Evolutionary conservation across 2,888 invertebrate species (phyloP).

Genomic region (Chelonus formosanus): DNA sequence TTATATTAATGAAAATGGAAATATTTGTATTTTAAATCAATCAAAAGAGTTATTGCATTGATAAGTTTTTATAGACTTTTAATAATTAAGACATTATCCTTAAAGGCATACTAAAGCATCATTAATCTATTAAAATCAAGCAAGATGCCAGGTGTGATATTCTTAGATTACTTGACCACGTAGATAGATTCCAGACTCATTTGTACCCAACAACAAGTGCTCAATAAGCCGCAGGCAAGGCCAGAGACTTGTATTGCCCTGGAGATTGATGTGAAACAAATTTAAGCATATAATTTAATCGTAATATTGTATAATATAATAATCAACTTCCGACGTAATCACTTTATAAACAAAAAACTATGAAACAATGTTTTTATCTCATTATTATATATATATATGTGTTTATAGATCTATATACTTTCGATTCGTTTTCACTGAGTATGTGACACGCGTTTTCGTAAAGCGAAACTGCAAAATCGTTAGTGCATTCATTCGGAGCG

Average conservation of each 20-base stretch:
- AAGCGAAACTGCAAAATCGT: conserved; percentile 25
- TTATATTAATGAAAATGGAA: too few species aligned
- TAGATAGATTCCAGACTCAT: background rate
- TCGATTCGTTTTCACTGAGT: conserved; percentile 31
- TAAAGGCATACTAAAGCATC: too few species aligned
- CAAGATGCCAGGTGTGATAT: too few species aligned
- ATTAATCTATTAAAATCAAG: too few species aligned
- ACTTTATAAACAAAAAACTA: background rate
- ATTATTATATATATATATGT: background rate
- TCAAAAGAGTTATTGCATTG: too few species aligned
- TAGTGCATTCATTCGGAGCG: conserved; percentile 27
- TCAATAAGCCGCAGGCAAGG: conserved; percentile 58
- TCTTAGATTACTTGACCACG: too few species aligned
- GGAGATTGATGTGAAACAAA: conserved; percentile 36
- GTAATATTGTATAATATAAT: background rate
- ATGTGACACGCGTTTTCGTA: conserved; percentile 13
- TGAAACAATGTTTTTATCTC: too few species aligned
- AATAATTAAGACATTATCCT: too few species aligned
- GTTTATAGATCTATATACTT: conserved; percentile 17
- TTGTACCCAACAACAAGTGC: conserved; percentile 40
- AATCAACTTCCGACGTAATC: conserved; percentile 15
- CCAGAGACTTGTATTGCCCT: conserved; percentile 56
- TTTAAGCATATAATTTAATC: background rate
- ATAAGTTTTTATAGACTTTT: too few species aligned
- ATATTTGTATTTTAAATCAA: too few species aligned